Evolutionary conservation across 2,888 invertebrate genomes (phyloP).

Genomic region (Alloplasta piceator): DNA sequence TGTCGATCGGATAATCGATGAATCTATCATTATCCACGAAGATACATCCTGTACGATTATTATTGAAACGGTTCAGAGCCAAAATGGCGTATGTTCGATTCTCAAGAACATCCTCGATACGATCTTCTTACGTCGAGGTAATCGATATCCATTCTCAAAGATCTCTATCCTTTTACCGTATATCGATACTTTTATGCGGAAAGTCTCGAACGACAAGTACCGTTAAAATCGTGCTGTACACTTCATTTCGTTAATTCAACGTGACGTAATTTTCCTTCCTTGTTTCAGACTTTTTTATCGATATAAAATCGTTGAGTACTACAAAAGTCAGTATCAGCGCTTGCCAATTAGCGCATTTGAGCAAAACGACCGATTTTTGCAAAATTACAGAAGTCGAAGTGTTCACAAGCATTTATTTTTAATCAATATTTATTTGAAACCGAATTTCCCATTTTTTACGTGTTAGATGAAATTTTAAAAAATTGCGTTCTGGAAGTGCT

Average conservation of each 20-base stretch:
- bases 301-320: no score
- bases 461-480: no score
- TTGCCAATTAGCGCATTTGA: no score
- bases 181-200: not conserved
- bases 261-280: slow-evolving; percentile 3
- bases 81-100: no score
- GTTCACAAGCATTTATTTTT: not conserved
- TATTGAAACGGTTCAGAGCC: no score
- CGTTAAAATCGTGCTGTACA: slow-evolving; percentile 3
- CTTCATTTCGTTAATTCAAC: slow-evolving; percentile 8
- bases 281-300: not conserved
- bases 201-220: not conserved
- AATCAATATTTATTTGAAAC: no score
- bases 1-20: slow-evolving; percentile 30
- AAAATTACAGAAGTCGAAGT: no score
- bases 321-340: no score
- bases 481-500: no score
- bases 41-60: not conserved
- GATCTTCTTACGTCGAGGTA: no score
- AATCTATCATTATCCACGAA: slow-evolving; percentile 29
- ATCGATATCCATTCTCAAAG: slow-evolving; percentile 31
- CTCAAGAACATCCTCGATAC: not conserved
- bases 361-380: no score
- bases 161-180: slow-evolving; percentile 24
- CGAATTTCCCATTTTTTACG: no score